Evolutionary conservation across 2,888 invertebrate genomes (phyloP), one percentile per base, ranked within the genome.

Genomic region (Thymelicus acteon): DNA sequence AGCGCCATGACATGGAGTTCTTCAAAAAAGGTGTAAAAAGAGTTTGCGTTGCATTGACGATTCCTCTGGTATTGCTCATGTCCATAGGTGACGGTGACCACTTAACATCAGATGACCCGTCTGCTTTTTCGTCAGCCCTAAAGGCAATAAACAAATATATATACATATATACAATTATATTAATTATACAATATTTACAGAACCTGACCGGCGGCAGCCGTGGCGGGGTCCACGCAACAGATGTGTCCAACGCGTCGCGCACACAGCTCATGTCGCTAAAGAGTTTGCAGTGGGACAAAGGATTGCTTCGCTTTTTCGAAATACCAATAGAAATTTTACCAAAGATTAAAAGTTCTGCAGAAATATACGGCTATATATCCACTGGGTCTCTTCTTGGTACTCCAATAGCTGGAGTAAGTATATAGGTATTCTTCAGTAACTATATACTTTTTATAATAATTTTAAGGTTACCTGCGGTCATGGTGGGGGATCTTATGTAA

Each of bases 171-270:
- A 31, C 31, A 10, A 10, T 40, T 10, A 40, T 40, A 40, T 40
- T 8, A 40, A 44, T 44, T 12, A 44, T 44, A n/a, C n/a, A 62
- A 54, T 54, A 37, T 24, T 7, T 65, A 44, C 77, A 95, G 95
- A 95, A 95, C 76, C 86, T 95, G 44, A 95, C 95, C n/a, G 95
- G 95, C 6, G 95, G 95, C 8, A 83, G 81, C 60, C 86, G 88
- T 60, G 94, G 93, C 62, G 94, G 94, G 60, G 89, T 97, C 7
- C 98, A 99, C 85, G 92, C 97, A 0, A 99, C 99, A 0, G 99
- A 99, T 89, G 98, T 99, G 0, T 98, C 99, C 47, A 99, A 99
- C 90, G 99, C 99, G 12, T 98, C 98, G 44, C 95, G 99, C 75
- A 99, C 99, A 7, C 97, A 98, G 95, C 94, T 99, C 0, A 98